These are phyloP conservation scores for Himalopsyche japonica DNA, from an alignment of 2,888 invertebrate genomes.

Conservation along the genomic window DNA sequence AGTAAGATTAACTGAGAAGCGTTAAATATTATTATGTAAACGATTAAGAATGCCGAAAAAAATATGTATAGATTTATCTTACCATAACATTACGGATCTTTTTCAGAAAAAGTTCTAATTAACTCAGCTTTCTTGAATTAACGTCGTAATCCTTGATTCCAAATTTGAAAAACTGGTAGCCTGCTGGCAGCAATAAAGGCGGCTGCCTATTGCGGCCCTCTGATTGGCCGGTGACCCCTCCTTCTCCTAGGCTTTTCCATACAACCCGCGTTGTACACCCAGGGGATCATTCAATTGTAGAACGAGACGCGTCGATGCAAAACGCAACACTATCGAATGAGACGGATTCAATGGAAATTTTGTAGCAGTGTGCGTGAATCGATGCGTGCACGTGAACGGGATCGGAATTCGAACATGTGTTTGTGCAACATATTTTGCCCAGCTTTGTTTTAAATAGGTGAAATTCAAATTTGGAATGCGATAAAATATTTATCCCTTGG, in stretches of 20 bases:
- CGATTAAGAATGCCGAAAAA: no score
- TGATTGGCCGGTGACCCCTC: conserved; percentile 53
- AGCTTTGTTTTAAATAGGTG: not conserved
- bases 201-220: conserved; percentile 41
- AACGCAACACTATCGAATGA: not conserved
- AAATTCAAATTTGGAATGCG: no score
- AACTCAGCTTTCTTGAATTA: not conserved
- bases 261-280: conserved; percentile 44
- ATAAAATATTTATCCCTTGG: no score
- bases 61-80: no score
- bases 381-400: not conserved
- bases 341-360: not conserved
- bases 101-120: not conserved
- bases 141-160: not conserved
- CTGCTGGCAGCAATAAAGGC: not conserved
- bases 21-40: no score
- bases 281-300: conserved; percentile 46
- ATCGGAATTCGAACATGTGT: not conserved
- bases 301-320: not conserved
- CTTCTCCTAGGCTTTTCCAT: conserved; percentile 37
- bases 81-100: not conserved
- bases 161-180: not conserved
- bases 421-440: not conserved
- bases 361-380: not conserved
- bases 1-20: no score